Evolutionary conservation across 1,140 invertebrate genomes (phyloP), one percentile per base, ranked within the genome.

Genomic region (Zaprionus kolodkinae): DNA sequence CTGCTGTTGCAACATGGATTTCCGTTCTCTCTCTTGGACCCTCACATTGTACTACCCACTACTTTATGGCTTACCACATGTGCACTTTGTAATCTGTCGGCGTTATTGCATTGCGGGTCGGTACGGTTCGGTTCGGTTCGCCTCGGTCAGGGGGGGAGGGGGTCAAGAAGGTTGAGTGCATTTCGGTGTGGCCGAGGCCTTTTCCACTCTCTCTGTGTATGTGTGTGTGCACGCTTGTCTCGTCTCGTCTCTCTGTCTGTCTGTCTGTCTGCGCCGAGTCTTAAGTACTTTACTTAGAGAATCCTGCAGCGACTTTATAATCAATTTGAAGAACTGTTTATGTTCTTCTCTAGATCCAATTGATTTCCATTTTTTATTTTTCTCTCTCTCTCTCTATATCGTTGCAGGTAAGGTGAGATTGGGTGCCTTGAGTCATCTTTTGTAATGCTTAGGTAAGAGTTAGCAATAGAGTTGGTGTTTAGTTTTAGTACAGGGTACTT

Each of bases 21-120:
- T 89, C 78, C 72, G 56, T 65, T 71, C 65, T 71, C 85, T 85
- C 81, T 89, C 78, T 71, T 7, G 66, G 65, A 68, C 21, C 74
- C 74, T 40, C 61, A 56, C 65, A 67, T 66, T 66, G 73, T 74
- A 59, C 73, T 68, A 71, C 64, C 81, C 79, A 85, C 78, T 79
- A 76, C 81, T 89, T 81, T 70, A 76, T 73, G 86, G 86, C 85
- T 84, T 81, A 89, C 85, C 85, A 70, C 85, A 89, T 89, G 85
- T 89, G 85, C 85, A 89, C 86, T 90, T 89, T 89, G 86, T 89
- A 89, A 89, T 90, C 85, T 89, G 85, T 76, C 85, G 81, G 85
- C 86, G 84, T 88, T 88, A 88, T 88, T 88, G 84, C 83, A 84
- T 87, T 88, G 84, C 68, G 80, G 68, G 43, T 64, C 55, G 67